Evolutionary conservation across 2,113 vertebrate genomes (phyloP), one percentile per base, ranked within the genome.

Genomic region (Hylia prasina): DNA sequence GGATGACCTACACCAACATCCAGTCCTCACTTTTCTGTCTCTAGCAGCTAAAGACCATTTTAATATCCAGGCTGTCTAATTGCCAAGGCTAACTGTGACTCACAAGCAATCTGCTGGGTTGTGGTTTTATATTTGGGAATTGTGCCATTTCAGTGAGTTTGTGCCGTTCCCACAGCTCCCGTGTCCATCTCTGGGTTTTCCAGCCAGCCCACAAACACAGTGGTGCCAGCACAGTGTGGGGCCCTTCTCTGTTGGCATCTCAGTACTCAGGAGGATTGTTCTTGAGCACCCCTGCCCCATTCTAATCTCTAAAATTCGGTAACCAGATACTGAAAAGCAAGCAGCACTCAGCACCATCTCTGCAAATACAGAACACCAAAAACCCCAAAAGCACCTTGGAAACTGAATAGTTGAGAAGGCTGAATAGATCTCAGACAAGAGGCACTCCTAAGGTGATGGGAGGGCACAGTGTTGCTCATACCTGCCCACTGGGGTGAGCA

Each of bases 121-220:
- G 84, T 69, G 42, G 73, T 15, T 90, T 94, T 53, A 13, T 48
- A 22, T 76, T 48, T 80, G 66, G 81, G 64, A 91, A 51, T 25
- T 5, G 1, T 68, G 57, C 42, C 63, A 44, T 66, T 85, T 90
- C 71, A 57, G 7, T 45, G 83, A 86, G 50, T 2, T 48, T 65
- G 27, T 4, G 5, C 33, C 0, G 0, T 42, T 30, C 47, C 11
- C 0, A 0, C 6, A 0, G 50, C 66, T 86, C 37, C 54, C 0
- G 0, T 13, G 30, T 57, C 66, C 71, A 82, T 20, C 22, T 8
- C 35, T 23, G 7, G 4, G 0, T 33, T 63, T 90, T 79, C 71
- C 75, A 64, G 21, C 12, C 61, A 44, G 64, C 30, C 30, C 56
- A 75, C 58, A 94, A 77, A 71, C 22, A 37, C 37, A 63, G 14